phyloP scores from a whole-genome alignment of 2,888 invertebrate genomes.

The Branchipolynoe longqiensis region DNA sequence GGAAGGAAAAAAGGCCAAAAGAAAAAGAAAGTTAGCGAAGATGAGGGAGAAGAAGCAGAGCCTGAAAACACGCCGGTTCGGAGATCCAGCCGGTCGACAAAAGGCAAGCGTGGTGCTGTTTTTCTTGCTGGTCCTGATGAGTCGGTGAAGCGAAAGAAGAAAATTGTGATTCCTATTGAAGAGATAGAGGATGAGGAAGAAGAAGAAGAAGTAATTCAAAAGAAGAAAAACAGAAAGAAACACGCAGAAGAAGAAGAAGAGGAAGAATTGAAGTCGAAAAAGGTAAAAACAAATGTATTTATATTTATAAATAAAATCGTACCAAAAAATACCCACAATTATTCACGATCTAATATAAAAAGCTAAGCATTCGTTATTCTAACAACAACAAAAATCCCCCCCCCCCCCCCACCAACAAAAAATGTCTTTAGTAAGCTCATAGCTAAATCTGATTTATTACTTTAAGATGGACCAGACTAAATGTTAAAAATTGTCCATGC shows the following conservation, averaged over 20 bases:
- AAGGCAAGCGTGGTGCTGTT: constrained; percentile 63
- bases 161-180: background rate
- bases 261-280: constrained; percentile 37
- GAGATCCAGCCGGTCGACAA: constrained; percentile 67
- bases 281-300: no score
- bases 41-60: constrained; percentile 64
- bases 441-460: no score
- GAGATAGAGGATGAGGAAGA: constrained; percentile 33
- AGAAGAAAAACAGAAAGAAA: constrained; percentile 58
- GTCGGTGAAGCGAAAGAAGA: constrained; percentile 59
- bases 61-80: constrained; percentile 58
- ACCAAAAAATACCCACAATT: no score
- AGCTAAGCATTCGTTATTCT: no score
- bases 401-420: no score
- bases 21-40: constrained; percentile 63
- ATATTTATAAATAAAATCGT: no score
- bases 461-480: no score
- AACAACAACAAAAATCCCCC: no score
- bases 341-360: no score
- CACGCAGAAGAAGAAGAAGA: constrained; percentile 32
- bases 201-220: background rate
- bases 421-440: no score
- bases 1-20: constrained; percentile 77
- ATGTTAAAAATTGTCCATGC: no score
- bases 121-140: constrained; percentile 49